A percentile compares a stretch with the other conserved stretches of the same genome.
Evolutionary conservation across 1,140 invertebrate species (phyloP).

Genomic region (Drosophila ananassae): DNA sequence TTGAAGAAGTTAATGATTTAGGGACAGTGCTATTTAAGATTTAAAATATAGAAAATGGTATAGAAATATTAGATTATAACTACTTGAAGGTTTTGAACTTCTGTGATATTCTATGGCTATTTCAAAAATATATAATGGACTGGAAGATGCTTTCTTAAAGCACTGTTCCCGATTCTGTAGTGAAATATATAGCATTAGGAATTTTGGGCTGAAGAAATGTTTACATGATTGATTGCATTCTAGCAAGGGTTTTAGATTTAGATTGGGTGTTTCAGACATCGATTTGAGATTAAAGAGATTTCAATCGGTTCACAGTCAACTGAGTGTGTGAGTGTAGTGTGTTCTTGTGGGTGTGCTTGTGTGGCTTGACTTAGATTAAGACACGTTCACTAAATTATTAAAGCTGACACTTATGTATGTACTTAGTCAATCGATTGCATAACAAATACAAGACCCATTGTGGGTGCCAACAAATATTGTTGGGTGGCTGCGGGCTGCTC

Average conservation of each 20-base stretch:
- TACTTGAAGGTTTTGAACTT: not conserved
- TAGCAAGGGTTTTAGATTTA: not conserved
- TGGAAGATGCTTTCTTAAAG: not conserved
- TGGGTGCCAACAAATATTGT: slow-evolving; percentile 23
- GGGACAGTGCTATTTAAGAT: slow-evolving; percentile 29
- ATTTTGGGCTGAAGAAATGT: not conserved
- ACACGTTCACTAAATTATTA: slow-evolving; percentile 81
- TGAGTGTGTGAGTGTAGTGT: slow-evolving; percentile 14
- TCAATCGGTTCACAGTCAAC: slow-evolving; percentile 49
- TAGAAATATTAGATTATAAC: not conserved
- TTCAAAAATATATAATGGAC: no score
- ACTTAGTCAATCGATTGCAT: slow-evolving; percentile 74
- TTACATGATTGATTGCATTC: not conserved
- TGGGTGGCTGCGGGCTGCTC: slow-evolving; percentile 19
- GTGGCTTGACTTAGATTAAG: slow-evolving; percentile 70
- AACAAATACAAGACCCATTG: slow-evolving; percentile 60
- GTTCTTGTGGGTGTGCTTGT: slow-evolving; percentile 26
- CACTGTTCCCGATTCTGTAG: not conserved
- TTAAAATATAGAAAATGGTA: not conserved
- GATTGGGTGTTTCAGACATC: slow-evolving; percentile 30
- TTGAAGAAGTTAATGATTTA: not conserved
- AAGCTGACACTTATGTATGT: slow-evolving; percentile 79
- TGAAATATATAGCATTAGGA: not conserved
- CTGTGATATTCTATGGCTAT: no score
- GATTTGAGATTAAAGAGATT: slow-evolving; percentile 70